Base-by-base conservation (phyloP, 1,140 invertebrate genomes). In the Condylostylus longicornis region DNA sequence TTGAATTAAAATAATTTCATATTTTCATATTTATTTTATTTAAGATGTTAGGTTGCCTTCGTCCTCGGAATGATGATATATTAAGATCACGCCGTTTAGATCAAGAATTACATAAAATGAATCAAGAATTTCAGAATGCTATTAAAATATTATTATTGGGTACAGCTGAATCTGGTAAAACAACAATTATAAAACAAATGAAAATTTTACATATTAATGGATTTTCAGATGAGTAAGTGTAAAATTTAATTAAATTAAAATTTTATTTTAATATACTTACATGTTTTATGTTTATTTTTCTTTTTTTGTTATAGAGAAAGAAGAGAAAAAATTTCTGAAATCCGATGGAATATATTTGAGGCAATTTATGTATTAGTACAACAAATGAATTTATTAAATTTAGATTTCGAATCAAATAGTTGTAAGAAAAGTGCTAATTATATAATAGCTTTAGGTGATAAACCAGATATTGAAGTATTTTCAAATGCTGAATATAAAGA, bases 171-270 rank as follows among this genome's bases (percentile, higher is more conserved):
- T 72, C 74, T 15, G 75, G 75, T 9, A 85, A 85, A 54, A 80
- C 78, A 0, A 85, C 81, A 1, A 82, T 85, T 27, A 71, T 84
- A 12, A 82, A 84, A 50, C 82, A 85, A 59, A 84, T 85, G 81
- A 79, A 76, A 53, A 82, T 82, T 45, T 56, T 82, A 29, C 77
- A 82, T 46, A 70, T 79, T 21, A 70, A 77, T 47, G 78, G 76
- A 36, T 83, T 77, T 45, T 69, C 69, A 13, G 58, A 69, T 15
- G 68, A 69, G 76, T 75, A 65, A 63, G 55, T 64, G 32, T 20
- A 33, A 23, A 5, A 23, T 23, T 23, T 23, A 6, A 6, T 23
- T 23, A 5, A 10, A 23, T 6, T 10, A 23, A 6, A 23, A 10
- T 23, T 23, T 23, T 23, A 23, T 6, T 6, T 10, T 23, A 23